A percentile compares a stretch with the other conserved stretches of the same genome.
These are phyloP conservation scores for Malurus splendens DNA, from an alignment of 2,797 vertebrate genomes.

Conservation along the genomic window DNA sequence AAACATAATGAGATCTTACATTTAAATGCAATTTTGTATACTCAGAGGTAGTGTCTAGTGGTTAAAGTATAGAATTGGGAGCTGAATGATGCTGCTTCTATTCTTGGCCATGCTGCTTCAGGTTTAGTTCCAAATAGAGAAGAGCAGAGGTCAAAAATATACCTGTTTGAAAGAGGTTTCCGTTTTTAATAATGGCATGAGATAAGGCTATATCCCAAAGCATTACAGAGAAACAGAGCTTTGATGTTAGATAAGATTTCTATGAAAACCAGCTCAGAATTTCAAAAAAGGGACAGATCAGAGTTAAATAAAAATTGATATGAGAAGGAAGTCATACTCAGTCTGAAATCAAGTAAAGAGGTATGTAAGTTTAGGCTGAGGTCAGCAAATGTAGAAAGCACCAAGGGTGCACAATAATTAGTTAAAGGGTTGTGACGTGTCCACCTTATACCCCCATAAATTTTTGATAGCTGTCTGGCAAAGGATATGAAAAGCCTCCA, in stretches of 20 bases:
- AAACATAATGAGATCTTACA: slow-evolving; percentile 6
- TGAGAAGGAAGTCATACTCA: neutral
- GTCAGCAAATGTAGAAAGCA: neutral
- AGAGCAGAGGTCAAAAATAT: slow-evolving; percentile 33
- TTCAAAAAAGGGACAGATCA: slow-evolving; percentile 8
- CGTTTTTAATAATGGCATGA: neutral
- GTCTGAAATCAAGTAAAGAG: neutral
- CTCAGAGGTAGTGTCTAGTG: neutral
- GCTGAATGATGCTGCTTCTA: neutral
- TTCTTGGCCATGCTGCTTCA: neutral
- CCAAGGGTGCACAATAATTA: neutral
- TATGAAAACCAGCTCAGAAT: slow-evolving; percentile 34
- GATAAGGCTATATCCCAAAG: neutral
- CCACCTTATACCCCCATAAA: neutral
- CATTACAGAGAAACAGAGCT: slow-evolving; percentile 26
- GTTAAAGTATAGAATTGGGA: slow-evolving; percentile 3
- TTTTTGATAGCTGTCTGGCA: neutral
- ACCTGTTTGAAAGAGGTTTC: slow-evolving; percentile 18
- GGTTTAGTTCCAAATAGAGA: slow-evolving; percentile 23
- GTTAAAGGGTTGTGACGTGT: neutral
- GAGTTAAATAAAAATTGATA: slow-evolving; percentile 12
- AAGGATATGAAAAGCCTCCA: neutral
- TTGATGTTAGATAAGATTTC: slow-evolving; percentile 41
- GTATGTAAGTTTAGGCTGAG: neutral
- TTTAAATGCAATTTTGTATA: slow-evolving; percentile 16